Conservation (phyloP, 2,888 invertebrate genomes). For the Platerodrilus igneus region DNA sequence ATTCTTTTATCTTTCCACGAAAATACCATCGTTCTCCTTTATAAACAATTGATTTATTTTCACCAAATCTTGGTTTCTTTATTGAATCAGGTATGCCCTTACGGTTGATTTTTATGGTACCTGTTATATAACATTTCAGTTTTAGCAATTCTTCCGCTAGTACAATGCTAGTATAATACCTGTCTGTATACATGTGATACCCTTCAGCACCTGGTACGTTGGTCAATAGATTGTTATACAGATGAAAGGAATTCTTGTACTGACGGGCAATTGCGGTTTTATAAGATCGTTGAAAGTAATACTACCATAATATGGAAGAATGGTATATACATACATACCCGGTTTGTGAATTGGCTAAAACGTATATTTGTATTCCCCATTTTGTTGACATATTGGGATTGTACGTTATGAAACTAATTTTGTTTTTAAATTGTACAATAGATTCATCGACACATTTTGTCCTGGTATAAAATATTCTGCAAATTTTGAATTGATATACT, state of each 20-base stretch:
- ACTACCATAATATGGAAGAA: slow-evolving; percentile 23
- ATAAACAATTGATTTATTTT: no score
- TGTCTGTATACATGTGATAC: slow-evolving; percentile 24
- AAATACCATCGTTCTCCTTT: no score
- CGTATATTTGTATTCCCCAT: slow-evolving; percentile 16
- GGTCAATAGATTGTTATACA: slow-evolving; percentile 17
- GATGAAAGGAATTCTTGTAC: slow-evolving; percentile 23
- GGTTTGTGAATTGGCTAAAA: slow-evolving; percentile 15
- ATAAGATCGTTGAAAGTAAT: slow-evolving; percentile 17
- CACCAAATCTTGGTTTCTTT: no score
- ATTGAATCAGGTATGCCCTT: slow-evolving; percentile 24
- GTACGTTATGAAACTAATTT: no score
- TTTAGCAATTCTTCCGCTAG: slow-evolving; percentile 25
- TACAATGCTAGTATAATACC: slow-evolving; percentile 23
- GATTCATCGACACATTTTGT: no score
- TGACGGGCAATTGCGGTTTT: slow-evolving; percentile 14
- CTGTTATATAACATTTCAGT: slow-evolving; percentile 27
- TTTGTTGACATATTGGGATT: slow-evolving; percentile 24
- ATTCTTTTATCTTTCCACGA: no score
- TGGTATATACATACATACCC: slow-evolving; percentile 10
- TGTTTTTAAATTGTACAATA: no score
- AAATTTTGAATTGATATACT: no score
- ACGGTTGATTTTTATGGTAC: slow-evolving; percentile 25
- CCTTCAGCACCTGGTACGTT: slow-evolving; percentile 20
- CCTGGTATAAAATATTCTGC: no score